phyloP scores from a whole-genome alignment of 2,797 vertebrate genomes.

The Adelosebastes latens region DNA sequence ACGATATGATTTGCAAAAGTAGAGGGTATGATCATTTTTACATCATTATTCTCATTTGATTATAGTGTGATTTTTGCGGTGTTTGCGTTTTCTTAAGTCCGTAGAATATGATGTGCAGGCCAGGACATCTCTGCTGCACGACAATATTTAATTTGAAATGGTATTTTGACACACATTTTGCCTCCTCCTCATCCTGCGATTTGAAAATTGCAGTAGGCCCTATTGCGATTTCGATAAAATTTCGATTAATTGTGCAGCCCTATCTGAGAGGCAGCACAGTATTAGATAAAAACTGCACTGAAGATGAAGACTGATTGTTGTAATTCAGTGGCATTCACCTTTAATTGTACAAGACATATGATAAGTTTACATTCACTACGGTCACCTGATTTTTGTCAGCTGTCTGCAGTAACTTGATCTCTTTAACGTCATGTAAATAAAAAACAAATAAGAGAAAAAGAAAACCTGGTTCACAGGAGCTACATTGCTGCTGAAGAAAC shows the following conservation, averaged over 20 bases:
- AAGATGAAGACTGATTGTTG: neutral
- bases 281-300: neutral
- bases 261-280: no score
- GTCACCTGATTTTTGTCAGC: neutral
- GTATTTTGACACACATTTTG: no score
- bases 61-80: no score
- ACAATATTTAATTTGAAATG: fast-evolving
- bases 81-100: no score
- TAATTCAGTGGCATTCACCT: fast-evolving
- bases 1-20: no score
- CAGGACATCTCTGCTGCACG: no score
- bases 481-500: neutral
- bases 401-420: neutral
- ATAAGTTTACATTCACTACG: neutral
- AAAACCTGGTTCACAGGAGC: neutral
- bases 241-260: no score
- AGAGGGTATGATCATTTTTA: no score
- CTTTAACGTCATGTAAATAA: neutral
- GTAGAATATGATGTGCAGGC: no score
- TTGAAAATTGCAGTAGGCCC: no score
- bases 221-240: fast-evolving
- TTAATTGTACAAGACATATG: neutral
- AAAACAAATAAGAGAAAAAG: neutral
- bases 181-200: no score
- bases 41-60: no score